Base-by-base conservation (phyloP, 2,797 vertebrate genomes). In the Rhyacichthys aspro region DNA sequence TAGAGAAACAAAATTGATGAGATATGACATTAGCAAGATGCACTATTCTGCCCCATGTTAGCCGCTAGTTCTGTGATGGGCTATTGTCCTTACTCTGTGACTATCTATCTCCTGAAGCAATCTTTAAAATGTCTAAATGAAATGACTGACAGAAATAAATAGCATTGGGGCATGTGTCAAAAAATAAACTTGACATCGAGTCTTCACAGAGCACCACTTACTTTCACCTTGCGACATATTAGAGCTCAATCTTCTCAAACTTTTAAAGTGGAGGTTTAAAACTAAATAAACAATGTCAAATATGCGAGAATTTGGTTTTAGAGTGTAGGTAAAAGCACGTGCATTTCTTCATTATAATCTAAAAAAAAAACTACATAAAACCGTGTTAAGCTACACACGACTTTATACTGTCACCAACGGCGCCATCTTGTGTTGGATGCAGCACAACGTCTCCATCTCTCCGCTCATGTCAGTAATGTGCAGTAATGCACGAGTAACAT, bases 391-490 rank as follows among this genome's bases (percentile, higher is more conserved):
- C n/a, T n/a, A 6, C 23, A 28, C 23, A 28, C 23, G 7, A 28
- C 23, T 5, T 28, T 2, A 23, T 34, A 5, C 23, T 16, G 0
- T 34, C 2, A 6, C 3, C 66, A 57, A 63, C 43, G 55, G 44
- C 63, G 73, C 75, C 81, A 79, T 63, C 86, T 68, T 58, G 54
- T 72, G 81, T 58, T 14, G 3, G 18, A 5, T 10, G 2, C 12
- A 7, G 34, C 9, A 52, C 39, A 19, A 12, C 49, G 12, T 14
- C 11, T 5, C 16, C 34, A 10, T 12, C 16, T 16, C 11, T 18
- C 34, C 16, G 33, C 9, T 1, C 11, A 36, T 11, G 33, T 37
- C 37, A 50, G 33, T n/a, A 48, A 34, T 4, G 14, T 16, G 17
- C 37, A 50, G 33, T n/a, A 48, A 34, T 4, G 14, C 10, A 11